Evolutionary conservation across 2,113 vertebrate species (phyloP), one percentile per base, ranked within the genome.

Genomic region (Cyprinus carpio): DNA sequence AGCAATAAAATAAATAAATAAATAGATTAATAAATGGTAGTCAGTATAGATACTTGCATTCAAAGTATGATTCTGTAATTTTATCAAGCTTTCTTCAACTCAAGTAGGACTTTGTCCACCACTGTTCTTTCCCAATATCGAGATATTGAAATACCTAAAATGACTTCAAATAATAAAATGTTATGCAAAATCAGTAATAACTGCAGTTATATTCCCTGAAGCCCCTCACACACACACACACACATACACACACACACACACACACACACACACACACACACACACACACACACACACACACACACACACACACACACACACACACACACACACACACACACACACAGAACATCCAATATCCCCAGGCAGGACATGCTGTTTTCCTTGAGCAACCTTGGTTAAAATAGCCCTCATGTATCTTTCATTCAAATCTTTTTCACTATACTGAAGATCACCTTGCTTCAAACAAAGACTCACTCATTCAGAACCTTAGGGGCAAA

Each of bases 401-500:
- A 56, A 83, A 83, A 82, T 82, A 83, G 49, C 2, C 12, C 51
- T 83, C 81, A 83, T 74, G 81, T 82, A 58, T 83, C 51, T 83
- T 83, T 83, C 49, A 83, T 83, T 72, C 7, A 83, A 71, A 72
- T 72, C 31, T 37, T 74, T 83, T 72, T n/a, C 43, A 69, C 25
- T 81, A 6, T 82, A 34, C 29, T 83, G 67, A 83, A 83, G 65
- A 74, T 83, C 81, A 83, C 81, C 81, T 83, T 83, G 67, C 49
- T 67, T 23, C 27, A 72, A 83, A 72, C 67, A 56, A 71, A 71
- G 67, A 58, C 64, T 69, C 62, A 69, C 40, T 81, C 80, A 67
- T 69, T 81, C 43, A 81, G 80, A 83, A 83, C 80, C 80, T 67
- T 18, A 23, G 43, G 46, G 27, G 25, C 2, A 37, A 54, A 54